Base-by-base conservation (phyloP, 2,888 invertebrate genomes). In the Aporophyla nigra region DNA sequence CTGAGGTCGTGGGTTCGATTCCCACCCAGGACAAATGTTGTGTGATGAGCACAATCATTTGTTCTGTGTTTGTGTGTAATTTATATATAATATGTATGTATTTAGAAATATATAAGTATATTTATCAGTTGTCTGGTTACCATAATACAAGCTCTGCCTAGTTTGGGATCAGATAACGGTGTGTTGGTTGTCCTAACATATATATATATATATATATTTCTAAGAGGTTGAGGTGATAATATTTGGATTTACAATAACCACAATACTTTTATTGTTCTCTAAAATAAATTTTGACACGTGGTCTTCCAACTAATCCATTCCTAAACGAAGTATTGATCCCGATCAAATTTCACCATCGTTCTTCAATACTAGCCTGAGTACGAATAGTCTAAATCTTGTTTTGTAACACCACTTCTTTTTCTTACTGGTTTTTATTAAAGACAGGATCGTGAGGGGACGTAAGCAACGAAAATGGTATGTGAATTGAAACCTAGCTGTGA, bases 391-490 rank as follows among this genome's bases (percentile, higher is more conserved):
- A 12, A 21, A 19, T 65, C 21, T 65, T 58, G 58, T 65, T 21
- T 65, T 58, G 51, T 76, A 65, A 65, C 51, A n/a, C 12, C 21
- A 46, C 1, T 58, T 66, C 43, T 76, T 51, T 76, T 76, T 43
- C 27, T 3, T n/a, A 27, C 73, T 72, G 24, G 43, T 63, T 58
- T 14, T 56, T n/a, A 0, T 24, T 46, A 27, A 74, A 61, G 73
- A 56, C 21, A 62, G 49, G 53, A 62, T 14, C 74, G 33, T 27
- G 75, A 27, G 59, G 19, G 5, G 40, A 14, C n/a, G 40, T 61
- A 74, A 62, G 33, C 62, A 40, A 24, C 54, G 56, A 14, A 49
- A 33, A 75, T 63, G 74, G 74, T 75, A 75, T 63, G 75, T 74
- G 40, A 40, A 58, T 69, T 54, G 16, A 72, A 61, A 6, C 43